Evolutionary conservation across 2,888 invertebrate genomes (phyloP).

Genomic region (Scrobipalpa atriplicella): DNA sequence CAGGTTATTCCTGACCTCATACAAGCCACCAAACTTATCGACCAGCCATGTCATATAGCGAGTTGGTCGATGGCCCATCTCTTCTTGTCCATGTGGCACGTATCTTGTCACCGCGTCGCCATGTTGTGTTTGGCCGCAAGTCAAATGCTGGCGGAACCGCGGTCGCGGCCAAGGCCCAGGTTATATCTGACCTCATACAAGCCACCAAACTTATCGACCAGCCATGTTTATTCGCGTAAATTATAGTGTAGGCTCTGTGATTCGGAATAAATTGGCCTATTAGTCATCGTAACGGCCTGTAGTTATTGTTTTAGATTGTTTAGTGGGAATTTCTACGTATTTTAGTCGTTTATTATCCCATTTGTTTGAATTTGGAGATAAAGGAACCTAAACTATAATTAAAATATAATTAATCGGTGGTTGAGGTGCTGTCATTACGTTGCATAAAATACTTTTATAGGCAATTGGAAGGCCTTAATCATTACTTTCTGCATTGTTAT

Average conservation of each 20-base stretch:
- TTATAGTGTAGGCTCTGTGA: slow-evolving; percentile 5
- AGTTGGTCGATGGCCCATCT: not conserved
- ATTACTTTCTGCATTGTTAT: too few species aligned
- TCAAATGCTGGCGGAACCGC: slow-evolving; percentile 51
- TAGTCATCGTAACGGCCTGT: not conserved
- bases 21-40: slow-evolving; percentile 34
- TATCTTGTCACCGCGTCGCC: slow-evolving; percentile 17
- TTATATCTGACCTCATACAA: slow-evolving; percentile 47
- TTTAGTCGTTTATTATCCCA: not conserved
- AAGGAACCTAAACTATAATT: not conserved
- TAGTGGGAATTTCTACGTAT: not conserved
- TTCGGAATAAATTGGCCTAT: slow-evolving; percentile 5
- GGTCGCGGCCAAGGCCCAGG: slow-evolving; percentile 50
- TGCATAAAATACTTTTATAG: too few species aligned
- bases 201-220: slow-evolving; percentile 32
- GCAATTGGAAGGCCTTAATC: too few species aligned
- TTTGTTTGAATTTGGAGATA: not conserved
- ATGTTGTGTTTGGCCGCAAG: slow-evolving; percentile 55
- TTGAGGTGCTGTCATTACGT: too few species aligned
- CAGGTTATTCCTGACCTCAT: slow-evolving; percentile 47
- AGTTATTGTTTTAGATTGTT: slow-evolving; percentile 7
- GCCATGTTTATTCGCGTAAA: slow-evolving; percentile 7
- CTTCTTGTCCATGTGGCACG: not conserved
- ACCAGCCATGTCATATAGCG: slow-evolving; percentile 19
- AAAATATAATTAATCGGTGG: too few species aligned